Base-by-base conservation (phyloP, 2,113 vertebrate genomes). In the Emydura subglobosa region DNA sequence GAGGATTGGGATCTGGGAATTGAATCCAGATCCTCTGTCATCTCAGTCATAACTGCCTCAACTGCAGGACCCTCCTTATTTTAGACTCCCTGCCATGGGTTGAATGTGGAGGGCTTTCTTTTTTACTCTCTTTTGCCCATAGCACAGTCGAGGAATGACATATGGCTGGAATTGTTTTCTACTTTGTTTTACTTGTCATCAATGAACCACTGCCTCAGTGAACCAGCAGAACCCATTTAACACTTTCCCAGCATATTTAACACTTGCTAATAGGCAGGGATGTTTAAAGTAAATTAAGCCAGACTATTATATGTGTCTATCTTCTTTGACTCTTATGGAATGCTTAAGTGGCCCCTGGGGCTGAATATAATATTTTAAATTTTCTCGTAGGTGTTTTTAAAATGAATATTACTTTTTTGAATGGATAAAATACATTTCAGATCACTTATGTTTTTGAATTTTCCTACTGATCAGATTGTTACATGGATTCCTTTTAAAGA, bases 61-160 rank as follows among this genome's bases (percentile, higher is more conserved):
- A 19, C 31, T 65, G 31, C 61, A 68, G 61, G 61, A 68, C 34
- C 14, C 14, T 65, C 14, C 61, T 68, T n/a, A n/a, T 16, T n/a
- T 68, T 61, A 7, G 29, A 34, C 29, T 61, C 29, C 12, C 29
- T 61, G 59, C 29, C 59, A 31, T 31, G 59, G 16, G 29, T 16
- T 34, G 29, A 31, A 27, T 34, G 29, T 31, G 29, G 16, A 13
- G 51, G 10, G 10, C 57, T 61, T 61, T 61, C 29, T 34, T 61
- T 61, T 50, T 0, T 0, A 19, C 90, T 93, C 39, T 87, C 7
- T 11, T 85, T 80, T 34, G 57, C 29, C 29, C 2, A 4, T 53
- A 68, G 7, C 34, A 29, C 42, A 25, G 17, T 91, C 1, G 21
- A 90, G 88, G 72, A 74, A 27, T 5, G 21, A 10, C 4, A 3